These are phyloP conservation scores for Chouioia cunea DNA, from an alignment of 2,888 invertebrate species.

Conservation along the genomic window DNA sequence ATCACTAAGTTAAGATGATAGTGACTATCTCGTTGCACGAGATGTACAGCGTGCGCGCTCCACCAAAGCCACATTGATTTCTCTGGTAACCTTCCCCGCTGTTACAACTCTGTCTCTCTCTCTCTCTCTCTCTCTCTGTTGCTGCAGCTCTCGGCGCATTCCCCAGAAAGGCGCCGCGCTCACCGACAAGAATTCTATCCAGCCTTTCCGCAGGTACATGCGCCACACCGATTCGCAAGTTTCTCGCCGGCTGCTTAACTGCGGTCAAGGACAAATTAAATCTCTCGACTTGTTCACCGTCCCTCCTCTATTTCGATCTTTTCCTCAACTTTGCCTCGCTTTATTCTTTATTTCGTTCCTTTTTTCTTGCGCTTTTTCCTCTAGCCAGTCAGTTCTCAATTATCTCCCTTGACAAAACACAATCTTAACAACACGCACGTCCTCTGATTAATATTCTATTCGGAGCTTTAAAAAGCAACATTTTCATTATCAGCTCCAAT, in stretches of 20 bases:
- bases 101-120: background rate
- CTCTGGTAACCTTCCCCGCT: background rate
- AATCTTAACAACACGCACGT: background rate
- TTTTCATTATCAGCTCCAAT: too few relatives aligned
- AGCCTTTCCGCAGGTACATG: too few relatives aligned
- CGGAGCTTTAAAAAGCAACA: too few relatives aligned
- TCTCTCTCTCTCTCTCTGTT: background rate
- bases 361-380: background rate
- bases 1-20: too few relatives aligned
- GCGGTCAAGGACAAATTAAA: constrained; percentile 29
- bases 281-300: background rate
- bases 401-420: background rate
- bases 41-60: background rate
- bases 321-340: background rate
- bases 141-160: background rate
- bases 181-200: too few relatives aligned
- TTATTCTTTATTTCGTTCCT: background rate
- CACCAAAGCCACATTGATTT: background rate
- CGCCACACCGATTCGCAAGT: background rate
- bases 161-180: too few relatives aligned
- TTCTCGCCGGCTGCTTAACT: constrained; percentile 3
- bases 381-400: background rate
- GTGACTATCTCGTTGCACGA: background rate
- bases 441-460: too few relatives aligned
- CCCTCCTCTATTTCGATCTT: background rate